These are phyloP conservation scores for Clarias platycephalus DNA, from an alignment of 2,797 vertebrate genomes.

Conservation along the genomic window DNA sequence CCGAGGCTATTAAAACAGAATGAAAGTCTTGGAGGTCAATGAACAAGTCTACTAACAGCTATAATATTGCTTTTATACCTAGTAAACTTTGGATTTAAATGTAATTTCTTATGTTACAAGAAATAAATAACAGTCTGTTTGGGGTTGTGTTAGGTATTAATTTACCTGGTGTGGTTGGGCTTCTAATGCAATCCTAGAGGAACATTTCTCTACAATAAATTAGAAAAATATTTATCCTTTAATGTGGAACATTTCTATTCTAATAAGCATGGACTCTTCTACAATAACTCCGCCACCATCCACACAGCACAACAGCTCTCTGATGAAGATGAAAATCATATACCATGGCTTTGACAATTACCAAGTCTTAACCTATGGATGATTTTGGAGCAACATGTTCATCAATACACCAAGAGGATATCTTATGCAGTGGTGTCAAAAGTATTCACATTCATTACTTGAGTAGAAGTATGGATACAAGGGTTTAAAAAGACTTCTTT, in stretches of 20 bases:
- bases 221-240: neutral
- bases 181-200: neutral
- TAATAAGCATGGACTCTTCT: neutral
- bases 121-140: neutral
- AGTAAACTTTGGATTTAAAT: neutral
- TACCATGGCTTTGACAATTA: neutral
- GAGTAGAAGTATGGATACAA: too few species aligned
- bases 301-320: neutral
- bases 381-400: neutral
- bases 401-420: neutral
- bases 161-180: neutral
- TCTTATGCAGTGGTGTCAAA: too few species aligned
- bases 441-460: too few species aligned
- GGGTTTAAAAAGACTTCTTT: too few species aligned
- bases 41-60: neutral
- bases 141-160: neutral
- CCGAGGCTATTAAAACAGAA: slow-evolving; percentile 51
- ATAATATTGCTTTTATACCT: neutral
- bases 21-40: slow-evolving; percentile 40
- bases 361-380: neutral
- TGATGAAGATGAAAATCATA: neutral
- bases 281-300: neutral
- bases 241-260: neutral
- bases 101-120: neutral
- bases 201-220: neutral